phyloP scores from a whole-genome alignment of 2,797 vertebrate species.

The Telmatherina bonti region DNA sequence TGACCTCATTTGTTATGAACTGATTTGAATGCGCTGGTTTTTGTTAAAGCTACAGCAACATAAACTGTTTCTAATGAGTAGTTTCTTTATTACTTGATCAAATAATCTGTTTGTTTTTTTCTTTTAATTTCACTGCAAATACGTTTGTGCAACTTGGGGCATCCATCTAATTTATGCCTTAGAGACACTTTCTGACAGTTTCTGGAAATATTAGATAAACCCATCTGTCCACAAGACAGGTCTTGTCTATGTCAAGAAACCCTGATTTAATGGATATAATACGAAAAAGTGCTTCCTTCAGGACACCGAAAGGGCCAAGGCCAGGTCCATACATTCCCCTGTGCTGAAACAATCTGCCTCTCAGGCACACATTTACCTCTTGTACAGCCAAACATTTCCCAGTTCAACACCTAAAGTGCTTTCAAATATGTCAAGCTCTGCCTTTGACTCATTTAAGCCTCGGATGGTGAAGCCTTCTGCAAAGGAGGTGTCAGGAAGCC shows the following conservation, averaged over 20 bases:
- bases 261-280: not conserved
- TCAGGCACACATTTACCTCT: not conserved
- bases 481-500: not conserved
- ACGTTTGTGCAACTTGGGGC: no score
- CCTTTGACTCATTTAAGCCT: not conserved
- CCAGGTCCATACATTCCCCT: not conserved
- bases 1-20: no score
- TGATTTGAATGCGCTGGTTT: no score
- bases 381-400: not conserved
- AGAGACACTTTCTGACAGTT: not conserved
- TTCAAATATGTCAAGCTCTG: not conserved
- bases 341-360: conserved; percentile 2
- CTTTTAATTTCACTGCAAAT: no score
- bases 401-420: not conserved
- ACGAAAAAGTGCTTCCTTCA: not conserved
- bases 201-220: not conserved
- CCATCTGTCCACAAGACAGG: not conserved
- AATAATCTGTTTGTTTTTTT: no score
- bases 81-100: no score
- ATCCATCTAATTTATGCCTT: no score
- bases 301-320: not conserved
- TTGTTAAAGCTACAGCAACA: no score
- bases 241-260: not conserved
- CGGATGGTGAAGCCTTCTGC: not conserved
- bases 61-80: no score